Evolutionary conservation across 2,113 vertebrate genomes (phyloP).

Genomic region (Bagarius yarrelli): DNA sequence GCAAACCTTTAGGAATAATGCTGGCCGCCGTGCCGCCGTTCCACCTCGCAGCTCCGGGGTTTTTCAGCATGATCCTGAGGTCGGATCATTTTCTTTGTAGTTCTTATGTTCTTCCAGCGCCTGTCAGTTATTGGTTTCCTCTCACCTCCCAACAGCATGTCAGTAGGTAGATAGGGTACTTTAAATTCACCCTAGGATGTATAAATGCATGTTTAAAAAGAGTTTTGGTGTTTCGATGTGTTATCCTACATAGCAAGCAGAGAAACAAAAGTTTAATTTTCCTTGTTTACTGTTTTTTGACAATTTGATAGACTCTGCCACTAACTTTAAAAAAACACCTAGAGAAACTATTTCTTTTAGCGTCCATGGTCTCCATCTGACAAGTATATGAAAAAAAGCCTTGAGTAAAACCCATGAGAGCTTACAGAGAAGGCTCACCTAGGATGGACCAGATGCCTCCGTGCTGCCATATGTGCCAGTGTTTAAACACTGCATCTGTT

Average conservation of each 20-base stretch:
- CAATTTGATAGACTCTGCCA: not conserved
- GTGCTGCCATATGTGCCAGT: constrained; percentile 56
- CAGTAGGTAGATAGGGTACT: not conserved
- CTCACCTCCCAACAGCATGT: not conserved
- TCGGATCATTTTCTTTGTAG: not conserved
- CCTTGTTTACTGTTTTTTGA: not conserved
- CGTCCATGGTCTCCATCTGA: not conserved
- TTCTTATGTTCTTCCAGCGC: not conserved
- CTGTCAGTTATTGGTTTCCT: not conserved
- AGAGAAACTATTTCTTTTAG: not conserved
- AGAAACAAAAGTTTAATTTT: not conserved
- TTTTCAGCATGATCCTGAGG: not conserved
- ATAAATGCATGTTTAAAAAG: not conserved
- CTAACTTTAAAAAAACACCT: not conserved
- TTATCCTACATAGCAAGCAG: not conserved
- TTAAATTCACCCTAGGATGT: not conserved
- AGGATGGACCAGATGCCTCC: constrained; percentile 64
- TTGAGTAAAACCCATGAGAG: constrained; percentile 55
- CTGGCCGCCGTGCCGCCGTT: not conserved
- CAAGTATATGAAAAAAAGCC: not conserved
- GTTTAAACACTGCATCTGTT: constrained; percentile 61
- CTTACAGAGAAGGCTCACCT: constrained; percentile 52
- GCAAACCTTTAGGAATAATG: not conserved
- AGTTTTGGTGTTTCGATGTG: not conserved
- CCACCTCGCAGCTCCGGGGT: not conserved